Evolutionary conservation across 2,797 vertebrate genomes (phyloP), one percentile per base, ranked within the genome.

Genomic region (Furcifer pardalis): DNA sequence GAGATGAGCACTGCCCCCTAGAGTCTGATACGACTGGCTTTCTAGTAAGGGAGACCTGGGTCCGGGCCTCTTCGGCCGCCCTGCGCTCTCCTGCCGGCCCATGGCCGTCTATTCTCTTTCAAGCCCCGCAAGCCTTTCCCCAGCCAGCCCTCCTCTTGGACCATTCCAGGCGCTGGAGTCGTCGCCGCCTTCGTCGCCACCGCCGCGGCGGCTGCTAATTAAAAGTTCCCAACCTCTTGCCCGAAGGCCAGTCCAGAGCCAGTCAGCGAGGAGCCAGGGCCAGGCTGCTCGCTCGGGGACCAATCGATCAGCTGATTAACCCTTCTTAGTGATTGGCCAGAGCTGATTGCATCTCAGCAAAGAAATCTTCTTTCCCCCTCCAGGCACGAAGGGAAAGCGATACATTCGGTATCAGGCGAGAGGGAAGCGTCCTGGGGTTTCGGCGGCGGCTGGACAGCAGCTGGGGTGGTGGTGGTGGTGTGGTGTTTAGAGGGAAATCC

Each of bases 201-300:
- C 96, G 95, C 96, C 96, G 95, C 96, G 96, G 95, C 81, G 56
- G 71, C 81, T 93, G 97, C 97, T 98, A 98, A 98, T 98, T 98
- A 98, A 97, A 98, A 98, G 97, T 97, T 98, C 97, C 96, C 96
- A 95, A 97, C 97, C 97, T 97, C 96, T 96, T 92, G 96, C 95
- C 96, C 97, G 96, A 93, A 95, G 96, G 95, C 95, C 90, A 93
- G 93, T 93, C 92, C 92, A 94, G 92, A 96, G 95, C 95, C 95
- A 96, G 96, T 97, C 96, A 91, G 92, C 95, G 94, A 95, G 95
- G 94, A 95, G 95, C 95, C 94, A 94, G 92, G 93, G 87, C 94
- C 89, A 81, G 94, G 91, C 93, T 95, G 95, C 91, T 90, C 91
- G 95, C 91, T 90, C 91, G 81, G 94, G 94, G 93, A 93, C 94